Base-by-base conservation (phyloP, 2,113 vertebrate species). In the Petroica traversi region DNA sequence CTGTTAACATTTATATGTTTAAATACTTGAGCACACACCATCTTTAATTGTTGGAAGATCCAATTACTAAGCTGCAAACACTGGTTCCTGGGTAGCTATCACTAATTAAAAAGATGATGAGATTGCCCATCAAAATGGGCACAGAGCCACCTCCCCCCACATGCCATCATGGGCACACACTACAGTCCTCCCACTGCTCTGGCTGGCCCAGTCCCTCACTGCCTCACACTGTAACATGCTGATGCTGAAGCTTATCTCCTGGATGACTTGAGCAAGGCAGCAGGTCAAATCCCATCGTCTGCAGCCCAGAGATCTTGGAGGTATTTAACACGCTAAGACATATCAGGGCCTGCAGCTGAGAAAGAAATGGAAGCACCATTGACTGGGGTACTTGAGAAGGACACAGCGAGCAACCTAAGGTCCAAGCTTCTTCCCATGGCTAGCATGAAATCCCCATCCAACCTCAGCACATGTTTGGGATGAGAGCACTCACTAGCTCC, bases 151-250 rank as follows among this genome's bases (percentile, higher is more conserved):
- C 5, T 14, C 33, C 6, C 9, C 34, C 11, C 5, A 8, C 9
- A 9, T 8, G 6, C 45, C 59, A 46, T 8, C 68, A 34, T 0
- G 1, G 41, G 19, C 33, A 64, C 78, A 45, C 0, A 1, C 19
- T 15, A 2, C 48, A 22, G 57, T 9, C 17, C 29, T 28, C 31
- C 6, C 14, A 16, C 43, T 43, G 45, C n/a, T 31, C 52, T 33
- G 23, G 5, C 49, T 14, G 29, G 22, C 33, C 46, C 6, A 5
- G 29, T 13, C 24, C 38, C 19, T 29, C 61, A 16, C 13, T 25
- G 13, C 49, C 36, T 68, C 36, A 20, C 0, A 1, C 54, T 49
- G 12, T 4, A 61, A 36, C 10, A 38, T 0, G 7, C 19, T 51
- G n/a, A 69, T 12, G 36, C 14, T 28, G 45, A 72, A 88, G 25